These are phyloP conservation scores for Oscheius sp. DNA, from an alignment of 1,140 invertebrate species.

Conservation along the genomic window DNA sequence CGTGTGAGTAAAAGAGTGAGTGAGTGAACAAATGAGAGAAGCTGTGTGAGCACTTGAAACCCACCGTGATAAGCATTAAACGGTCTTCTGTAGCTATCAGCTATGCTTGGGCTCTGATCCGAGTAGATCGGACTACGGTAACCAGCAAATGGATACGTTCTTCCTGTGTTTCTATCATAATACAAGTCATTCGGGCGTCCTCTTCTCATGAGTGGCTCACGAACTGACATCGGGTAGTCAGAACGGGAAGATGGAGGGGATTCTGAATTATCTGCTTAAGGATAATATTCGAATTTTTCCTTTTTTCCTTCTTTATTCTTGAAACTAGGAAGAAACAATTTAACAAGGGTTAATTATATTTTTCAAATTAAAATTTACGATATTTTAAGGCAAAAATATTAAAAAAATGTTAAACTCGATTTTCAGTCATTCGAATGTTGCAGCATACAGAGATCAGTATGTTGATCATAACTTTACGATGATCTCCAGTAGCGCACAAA, in stretches of 20 bases:
- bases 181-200: background rate
- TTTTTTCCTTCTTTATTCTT: too few species aligned
- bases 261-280: slow-evolving; percentile 30
- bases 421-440: too few species aligned
- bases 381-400: too few species aligned
- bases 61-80: background rate
- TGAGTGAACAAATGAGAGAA: background rate
- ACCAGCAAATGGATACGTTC: background rate
- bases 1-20: too few species aligned
- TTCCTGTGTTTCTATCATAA: background rate
- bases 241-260: slow-evolving; percentile 33
- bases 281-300: slow-evolving; percentile 1
- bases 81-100: slow-evolving; percentile 18
- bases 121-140: slow-evolving; percentile 30
- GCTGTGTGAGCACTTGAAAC: too few species aligned
- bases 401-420: too few species aligned
- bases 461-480: too few species aligned
- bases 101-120: slow-evolving; percentile 20
- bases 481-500: too few species aligned
- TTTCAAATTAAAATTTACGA: too few species aligned
- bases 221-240: slow-evolving; percentile 29
- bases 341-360: too few species aligned
- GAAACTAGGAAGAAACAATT: too few species aligned
- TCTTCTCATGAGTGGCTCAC: slow-evolving; percentile 26
- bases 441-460: too few species aligned